A percentile compares a stretch with the other conserved stretches of the same genome.
phyloP scores from a whole-genome alignment of 2,888 invertebrate genomes.

The Apamea sordens region DNA sequence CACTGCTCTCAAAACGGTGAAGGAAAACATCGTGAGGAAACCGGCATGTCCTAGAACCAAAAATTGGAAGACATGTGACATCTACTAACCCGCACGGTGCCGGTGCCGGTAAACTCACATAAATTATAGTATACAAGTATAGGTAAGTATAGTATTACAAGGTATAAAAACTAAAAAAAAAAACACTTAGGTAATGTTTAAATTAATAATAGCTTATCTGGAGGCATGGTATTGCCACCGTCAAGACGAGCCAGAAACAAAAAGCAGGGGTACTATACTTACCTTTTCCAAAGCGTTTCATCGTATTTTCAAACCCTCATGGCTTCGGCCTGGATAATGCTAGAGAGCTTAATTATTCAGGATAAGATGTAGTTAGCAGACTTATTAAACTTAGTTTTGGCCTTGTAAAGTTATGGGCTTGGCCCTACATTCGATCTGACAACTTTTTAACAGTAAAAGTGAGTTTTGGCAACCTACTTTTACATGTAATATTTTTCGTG shows the following conservation, averaged over 20 bases:
- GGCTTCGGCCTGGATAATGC: neutral
- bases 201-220: neutral
- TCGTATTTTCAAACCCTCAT: neutral
- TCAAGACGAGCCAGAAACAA: neutral
- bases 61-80: neutral
- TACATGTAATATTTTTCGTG: neutral
- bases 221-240: too few relatives aligned
- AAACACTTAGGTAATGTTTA: neutral
- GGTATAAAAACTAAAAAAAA: too few relatives aligned
- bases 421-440: neutral
- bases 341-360: neutral
- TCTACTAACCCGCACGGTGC: neutral
- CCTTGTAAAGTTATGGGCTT: neutral
- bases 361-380: neutral
- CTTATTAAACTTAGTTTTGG: neutral
- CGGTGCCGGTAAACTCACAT: too few relatives aligned
- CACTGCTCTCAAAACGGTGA: neutral
- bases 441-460: neutral
- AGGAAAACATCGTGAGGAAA: neutral
- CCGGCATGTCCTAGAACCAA: neutral
- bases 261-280: neutral
- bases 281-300: neutral
- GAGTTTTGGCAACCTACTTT: neutral
- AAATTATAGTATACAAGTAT: too few relatives aligned
- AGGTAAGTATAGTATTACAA: too few relatives aligned